phyloP scores from a whole-genome alignment of 2,888 invertebrate species.

The Andrena minutula region DNA sequence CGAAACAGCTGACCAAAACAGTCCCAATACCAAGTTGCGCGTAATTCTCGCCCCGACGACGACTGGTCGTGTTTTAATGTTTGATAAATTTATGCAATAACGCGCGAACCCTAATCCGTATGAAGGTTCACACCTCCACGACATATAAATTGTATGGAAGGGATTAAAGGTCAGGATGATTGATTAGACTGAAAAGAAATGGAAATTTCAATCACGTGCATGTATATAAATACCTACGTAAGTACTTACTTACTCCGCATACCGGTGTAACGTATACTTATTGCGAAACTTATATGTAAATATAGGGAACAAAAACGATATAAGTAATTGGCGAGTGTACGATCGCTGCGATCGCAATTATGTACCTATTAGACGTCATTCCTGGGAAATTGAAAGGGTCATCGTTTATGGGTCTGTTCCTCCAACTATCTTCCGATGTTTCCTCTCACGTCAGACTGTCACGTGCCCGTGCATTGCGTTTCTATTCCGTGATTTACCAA shows the following conservation, averaged over 20 bases:
- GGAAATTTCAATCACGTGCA: slow-evolving; percentile 2
- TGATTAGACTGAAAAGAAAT: slow-evolving; percentile 12
- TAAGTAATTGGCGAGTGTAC: not conserved
- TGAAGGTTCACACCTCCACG: not conserved
- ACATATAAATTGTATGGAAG: not conserved
- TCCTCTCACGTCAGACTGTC: slow-evolving; percentile 1
- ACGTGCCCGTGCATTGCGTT: slow-evolving; percentile 2
- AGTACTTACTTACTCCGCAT: not conserved
- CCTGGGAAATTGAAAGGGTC: not conserved
- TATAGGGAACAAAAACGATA: slow-evolving; percentile 41
- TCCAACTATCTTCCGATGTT: not conserved
- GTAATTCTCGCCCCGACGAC: too few relatives aligned
- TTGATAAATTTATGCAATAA: not conserved
- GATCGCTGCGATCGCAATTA: not conserved
- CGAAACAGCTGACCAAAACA: slow-evolving; percentile 25
- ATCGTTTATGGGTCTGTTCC: not conserved
- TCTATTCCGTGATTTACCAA: slow-evolving; percentile 3
- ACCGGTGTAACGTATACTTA: slow-evolving; percentile 18
- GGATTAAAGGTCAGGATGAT: not conserved
- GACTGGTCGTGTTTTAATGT: too few relatives aligned
- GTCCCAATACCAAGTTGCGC: too few relatives aligned
- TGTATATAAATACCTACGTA: slow-evolving; percentile 8
- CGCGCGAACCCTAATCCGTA: not conserved
- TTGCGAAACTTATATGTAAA: slow-evolving; percentile 45
- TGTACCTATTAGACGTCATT: not conserved